Evolutionary conservation across 2,888 invertebrate genomes (phyloP).

Genomic region (Nemotelus nigrinus): DNA sequence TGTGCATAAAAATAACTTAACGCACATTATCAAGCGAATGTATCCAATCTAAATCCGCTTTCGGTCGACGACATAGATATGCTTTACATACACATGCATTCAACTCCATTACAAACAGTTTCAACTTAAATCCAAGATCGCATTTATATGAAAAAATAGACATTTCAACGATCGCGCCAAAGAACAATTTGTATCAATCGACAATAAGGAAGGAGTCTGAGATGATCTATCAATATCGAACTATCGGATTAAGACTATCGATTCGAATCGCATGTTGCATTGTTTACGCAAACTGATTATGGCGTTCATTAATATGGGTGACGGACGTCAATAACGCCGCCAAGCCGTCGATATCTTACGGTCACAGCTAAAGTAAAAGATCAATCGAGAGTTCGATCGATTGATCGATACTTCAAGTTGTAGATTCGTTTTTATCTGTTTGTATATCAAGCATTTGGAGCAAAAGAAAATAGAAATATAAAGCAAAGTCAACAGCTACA

Average conservation of each 20-base stretch:
- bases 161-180: slow-evolving; percentile 21
- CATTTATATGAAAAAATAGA: neutral
- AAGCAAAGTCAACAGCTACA: neutral
- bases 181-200: slow-evolving; percentile 35
- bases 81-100: no score
- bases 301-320: slow-evolving; percentile 6
- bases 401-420: slow-evolving; percentile 35
- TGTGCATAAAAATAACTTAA: no score
- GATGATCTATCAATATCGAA: slow-evolving; percentile 34
- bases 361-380: slow-evolving; percentile 38
- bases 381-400: slow-evolving; percentile 29
- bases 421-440: slow-evolving; percentile 17
- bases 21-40: no score
- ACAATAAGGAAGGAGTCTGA: slow-evolving; percentile 10
- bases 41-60: no score
- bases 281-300: slow-evolving; percentile 11
- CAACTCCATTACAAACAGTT: no score
- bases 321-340: neutral
- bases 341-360: neutral
- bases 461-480: slow-evolving; percentile 1
- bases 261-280: neutral
- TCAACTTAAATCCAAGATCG: no score
- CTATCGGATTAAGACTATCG: slow-evolving; percentile 9
- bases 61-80: no score
- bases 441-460: slow-evolving; percentile 36